Evolutionary conservation across 2,113 vertebrate species (phyloP), one percentile per base, ranked within the genome.

Genomic region (Lycocorax pyrrhopterus): DNA sequence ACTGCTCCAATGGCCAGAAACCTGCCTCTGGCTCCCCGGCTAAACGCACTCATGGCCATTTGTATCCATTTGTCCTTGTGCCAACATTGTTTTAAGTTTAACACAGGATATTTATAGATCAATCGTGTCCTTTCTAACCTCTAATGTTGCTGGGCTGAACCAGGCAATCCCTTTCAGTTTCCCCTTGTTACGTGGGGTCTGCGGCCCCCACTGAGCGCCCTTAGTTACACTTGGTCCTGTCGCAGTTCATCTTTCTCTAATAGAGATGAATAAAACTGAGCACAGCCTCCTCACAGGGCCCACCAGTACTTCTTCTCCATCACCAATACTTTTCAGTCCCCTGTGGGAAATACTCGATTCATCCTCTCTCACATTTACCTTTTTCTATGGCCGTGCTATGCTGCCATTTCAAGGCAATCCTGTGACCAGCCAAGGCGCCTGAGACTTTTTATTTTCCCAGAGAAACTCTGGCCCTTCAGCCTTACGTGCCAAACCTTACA

Each of bases 41-140:
- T 90, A 29, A 86, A 89, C 16, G 33, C 59, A 18, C 77, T 94
- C 93, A 62, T 29, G 87, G 93, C 66, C 89, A 78, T 94, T 95
- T 94, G 73, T 91, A 91, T 96, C 87, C 74, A 95, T 95, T 96
- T 96, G 95, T 95, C 92, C 56, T 89, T 15, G 47, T 94, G 95
- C 96, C 96, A 94, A 89, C 94, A 93, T 93, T 97, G 94, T 96
- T 96, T 94, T 94, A 93, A 85, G 90, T 92, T 94, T 90, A 92
- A 92, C 88, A 63, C 37, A 10, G 94, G 76, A 29, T 96, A 94
- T 95, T 96, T 97, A 93, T 94, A 95, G 96, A 84, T 63, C 86
- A 27, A 13, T 64, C 16, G 2, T 89, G 94, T 96, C 86, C 95
- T 92, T 47, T 84, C 76, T 89, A 92, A 82, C 80, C 63, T 84